Base-by-base conservation (phyloP, 92 coral and sea anemone genomes). In the Epizoanthus scotinus region DNA sequence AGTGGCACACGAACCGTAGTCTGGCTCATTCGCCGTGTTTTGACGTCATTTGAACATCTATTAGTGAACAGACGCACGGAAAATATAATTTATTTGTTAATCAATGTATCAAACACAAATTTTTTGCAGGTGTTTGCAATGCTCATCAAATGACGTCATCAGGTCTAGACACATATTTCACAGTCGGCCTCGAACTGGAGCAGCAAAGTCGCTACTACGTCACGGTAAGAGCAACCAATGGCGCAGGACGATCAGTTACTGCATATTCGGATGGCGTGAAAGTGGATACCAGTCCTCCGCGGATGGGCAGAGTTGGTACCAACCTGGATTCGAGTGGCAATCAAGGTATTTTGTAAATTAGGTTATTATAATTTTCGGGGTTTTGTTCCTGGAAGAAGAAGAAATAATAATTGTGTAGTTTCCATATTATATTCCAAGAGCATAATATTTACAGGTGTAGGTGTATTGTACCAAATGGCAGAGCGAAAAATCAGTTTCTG, bases 141-240 rank as follows among this genome's bases (percentile, higher is more conserved):
- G 87, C 91, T 47, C 81, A 74, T 18, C 78, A 62, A 25, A 70
- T 90, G 88, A 83, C 91, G 14, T 81, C 89, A 10, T 87, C 87
- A 22, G 91, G 83, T 21, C 83, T 93, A 2, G 73, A 89, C 8
- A 91, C 89, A 12, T 72, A 84, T 21, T 84, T 68, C 21, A 77
- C 69, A 17, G 47, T 63, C 34, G 66, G 42, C 6, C 79, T 89
- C 8, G 27, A 54, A 14, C 86, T 95, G 21, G 84, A 89, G 36
- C 90, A 93, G 26, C 92, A 93, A 25, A 66, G 55, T 38, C 89
- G 87, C 1, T 91, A 93, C 79, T 95, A 73, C 85, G 87, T 91
- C 70, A 93, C 96, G 25, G 94, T 95, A 19, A 91, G 88, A 44
- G 99, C 98, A 55, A 87, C 82, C 26, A 95, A 95, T 82, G 95